Conservation (phyloP, 1,140 invertebrate genomes). For the Potamilus streckersoni region DNA sequence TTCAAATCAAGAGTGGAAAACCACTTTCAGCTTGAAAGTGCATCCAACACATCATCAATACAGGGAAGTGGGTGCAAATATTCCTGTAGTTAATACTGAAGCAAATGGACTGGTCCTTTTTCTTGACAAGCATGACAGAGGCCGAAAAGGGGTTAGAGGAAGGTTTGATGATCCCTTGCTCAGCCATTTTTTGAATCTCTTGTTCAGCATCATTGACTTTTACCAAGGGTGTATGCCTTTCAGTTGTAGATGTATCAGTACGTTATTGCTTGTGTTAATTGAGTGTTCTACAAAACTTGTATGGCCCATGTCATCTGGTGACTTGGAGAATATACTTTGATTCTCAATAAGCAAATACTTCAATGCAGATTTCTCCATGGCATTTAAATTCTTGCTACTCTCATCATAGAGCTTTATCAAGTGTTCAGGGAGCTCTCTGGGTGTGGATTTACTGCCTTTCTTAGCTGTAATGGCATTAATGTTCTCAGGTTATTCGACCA, state of each 20-base stretch:
- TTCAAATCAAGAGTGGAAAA: constrained; percentile 34
- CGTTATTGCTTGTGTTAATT: constrained; percentile 9
- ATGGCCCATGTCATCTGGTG: constrained; percentile 15
- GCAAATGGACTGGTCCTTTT: constrained; percentile 6
- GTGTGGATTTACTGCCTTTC: neutral
- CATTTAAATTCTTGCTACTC: constrained; percentile 1
- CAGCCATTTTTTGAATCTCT: constrained; percentile 19
- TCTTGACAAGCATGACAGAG: neutral
- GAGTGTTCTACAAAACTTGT: constrained; percentile 13
- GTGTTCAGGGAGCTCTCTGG: neutral
- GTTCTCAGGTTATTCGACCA: neutral
- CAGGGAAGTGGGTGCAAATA: constrained; percentile 24
- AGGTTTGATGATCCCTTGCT: constrained; percentile 14
- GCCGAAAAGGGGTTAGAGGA: constrained; percentile 6
- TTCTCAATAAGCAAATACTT: constrained; percentile 9
- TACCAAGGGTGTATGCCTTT: constrained; percentile 4
- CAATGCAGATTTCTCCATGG: neutral
- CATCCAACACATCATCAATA: constrained; percentile 30
- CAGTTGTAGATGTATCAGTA: constrained; percentile 13
- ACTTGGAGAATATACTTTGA: constrained; percentile 15
- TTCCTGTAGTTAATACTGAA: constrained; percentile 22
- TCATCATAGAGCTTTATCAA: neutral
- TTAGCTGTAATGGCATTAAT: neutral
- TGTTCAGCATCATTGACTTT: neutral
- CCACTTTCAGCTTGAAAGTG: constrained; percentile 24